Conservation (phyloP, 2,797 vertebrate species). For the Myotis pilosus region DNA sequence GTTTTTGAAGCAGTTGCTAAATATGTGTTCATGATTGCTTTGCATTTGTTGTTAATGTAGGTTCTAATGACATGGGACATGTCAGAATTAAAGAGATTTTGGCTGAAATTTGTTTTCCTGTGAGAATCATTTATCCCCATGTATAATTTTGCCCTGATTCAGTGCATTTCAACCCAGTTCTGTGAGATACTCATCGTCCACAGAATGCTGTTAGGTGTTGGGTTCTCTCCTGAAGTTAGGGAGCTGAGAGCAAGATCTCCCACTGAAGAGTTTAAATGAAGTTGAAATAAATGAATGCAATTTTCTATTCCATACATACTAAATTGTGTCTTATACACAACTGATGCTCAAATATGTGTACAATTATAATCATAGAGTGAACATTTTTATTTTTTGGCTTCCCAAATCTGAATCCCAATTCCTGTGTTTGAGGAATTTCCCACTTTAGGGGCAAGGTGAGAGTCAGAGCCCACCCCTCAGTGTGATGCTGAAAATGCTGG, state of each 20-base stretch:
- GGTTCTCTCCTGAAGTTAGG: background rate
- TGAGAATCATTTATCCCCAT: background rate
- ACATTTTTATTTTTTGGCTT: conserved; percentile 1
- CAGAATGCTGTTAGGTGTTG: background rate
- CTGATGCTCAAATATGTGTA: background rate
- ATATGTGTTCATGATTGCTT: background rate
- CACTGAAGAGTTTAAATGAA: background rate
- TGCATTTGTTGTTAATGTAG: background rate
- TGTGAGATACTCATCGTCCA: background rate
- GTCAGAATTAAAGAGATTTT: background rate
- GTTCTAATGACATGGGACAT: background rate
- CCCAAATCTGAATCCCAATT: background rate
- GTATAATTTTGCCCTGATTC: background rate
- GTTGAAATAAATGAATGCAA: background rate
- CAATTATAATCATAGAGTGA: background rate
- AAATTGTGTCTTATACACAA: background rate
- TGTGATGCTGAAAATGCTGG: background rate
- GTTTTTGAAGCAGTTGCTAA: conserved; percentile 15
- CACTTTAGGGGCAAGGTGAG: background rate
- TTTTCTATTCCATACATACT: background rate
- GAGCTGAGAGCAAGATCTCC: background rate
- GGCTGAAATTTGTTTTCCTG: background rate
- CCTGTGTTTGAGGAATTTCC: background rate
- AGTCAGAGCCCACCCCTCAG: background rate
- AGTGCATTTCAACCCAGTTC: background rate